Conservation (phyloP, 35 echinoderm and acorn worm species). For the Chiridota heheva region DNA sequence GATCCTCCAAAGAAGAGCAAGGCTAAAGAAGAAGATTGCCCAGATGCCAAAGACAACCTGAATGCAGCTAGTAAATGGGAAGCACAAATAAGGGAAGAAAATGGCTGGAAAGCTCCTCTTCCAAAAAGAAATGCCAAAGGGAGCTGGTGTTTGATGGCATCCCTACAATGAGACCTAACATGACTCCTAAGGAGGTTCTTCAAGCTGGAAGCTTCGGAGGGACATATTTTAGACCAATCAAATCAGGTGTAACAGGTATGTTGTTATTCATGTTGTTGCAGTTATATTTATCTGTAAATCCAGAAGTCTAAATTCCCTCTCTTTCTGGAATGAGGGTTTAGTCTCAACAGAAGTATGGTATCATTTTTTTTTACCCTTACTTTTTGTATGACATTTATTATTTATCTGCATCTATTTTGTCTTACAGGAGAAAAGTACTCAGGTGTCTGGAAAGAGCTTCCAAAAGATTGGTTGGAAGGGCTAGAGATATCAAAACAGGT, state of each 20-base stretch:
- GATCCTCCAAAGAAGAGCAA: background rate
- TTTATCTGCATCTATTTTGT: background rate
- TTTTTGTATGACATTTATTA: background rate
- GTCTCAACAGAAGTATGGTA: too few species aligned
- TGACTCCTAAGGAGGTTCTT: conserved; percentile 78
- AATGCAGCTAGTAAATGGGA: conserved; percentile 16
- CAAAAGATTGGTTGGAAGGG: conserved; percentile 83
- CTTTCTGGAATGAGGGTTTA: too few species aligned
- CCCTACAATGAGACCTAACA: conserved; percentile 64
- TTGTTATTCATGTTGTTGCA: background rate
- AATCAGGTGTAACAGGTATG: conserved; percentile 81
- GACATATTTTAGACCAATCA: conserved; percentile 85
- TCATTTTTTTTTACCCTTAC: too few species aligned
- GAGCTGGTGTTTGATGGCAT: conserved; percentile 61
- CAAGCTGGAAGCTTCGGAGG: conserved; percentile 88
- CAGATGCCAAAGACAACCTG: background rate
- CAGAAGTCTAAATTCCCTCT: background rate
- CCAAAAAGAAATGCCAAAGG: conserved; percentile 69
- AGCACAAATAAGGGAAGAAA: conserved; percentile 21
- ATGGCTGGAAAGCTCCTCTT: conserved; percentile 38
- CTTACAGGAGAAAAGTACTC: conserved; percentile 80
- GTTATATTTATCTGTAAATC: background rate
- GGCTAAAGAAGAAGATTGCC: background rate
- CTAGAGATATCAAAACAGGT: conserved; percentile 68
- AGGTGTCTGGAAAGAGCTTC: conserved; percentile 91